Percentiles rank a stretch among this genome's conserved stretches.
phyloP scores from a whole-genome alignment of 2,888 invertebrate genomes.

The Epistrophe eligans region DNA sequence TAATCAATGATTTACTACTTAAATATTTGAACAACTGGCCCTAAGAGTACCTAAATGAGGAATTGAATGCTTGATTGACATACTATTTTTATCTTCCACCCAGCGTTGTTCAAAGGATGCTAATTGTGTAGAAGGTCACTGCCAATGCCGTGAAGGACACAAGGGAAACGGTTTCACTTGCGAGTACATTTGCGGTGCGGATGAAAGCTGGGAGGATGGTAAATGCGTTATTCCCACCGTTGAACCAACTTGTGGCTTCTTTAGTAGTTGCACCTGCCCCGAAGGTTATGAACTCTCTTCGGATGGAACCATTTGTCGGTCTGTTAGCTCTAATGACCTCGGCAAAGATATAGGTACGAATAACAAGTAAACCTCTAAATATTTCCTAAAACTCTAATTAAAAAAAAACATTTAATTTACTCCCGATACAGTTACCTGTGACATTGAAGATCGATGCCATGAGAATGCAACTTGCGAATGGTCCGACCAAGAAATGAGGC shows the following conservation, averaged over 20 bases:
- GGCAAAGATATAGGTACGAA: conserved; percentile 1
- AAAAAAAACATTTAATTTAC: neutral
- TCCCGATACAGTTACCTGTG: conserved; percentile 87
- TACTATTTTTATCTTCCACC: neutral
- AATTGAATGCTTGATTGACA: too few species aligned
- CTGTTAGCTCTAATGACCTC: conserved; percentile 54
- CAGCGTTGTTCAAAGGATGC: conserved; percentile 87
- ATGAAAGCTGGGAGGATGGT: conserved; percentile 81
- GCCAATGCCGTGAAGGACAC: conserved; percentile 88
- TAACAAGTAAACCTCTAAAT: neutral
- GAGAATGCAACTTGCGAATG: conserved; percentile 91
- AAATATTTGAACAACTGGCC: too few species aligned
- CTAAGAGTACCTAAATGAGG: too few species aligned
- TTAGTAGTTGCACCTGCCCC: conserved; percentile 84
- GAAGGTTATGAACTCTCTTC: conserved; percentile 85
- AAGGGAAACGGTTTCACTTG: conserved; percentile 88
- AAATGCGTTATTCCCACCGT: conserved; percentile 80
- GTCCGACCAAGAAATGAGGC: conserved; percentile 85
- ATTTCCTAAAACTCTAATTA: neutral
- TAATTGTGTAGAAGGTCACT: conserved; percentile 91
- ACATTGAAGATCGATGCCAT: conserved; percentile 91
- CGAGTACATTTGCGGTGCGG: conserved; percentile 79
- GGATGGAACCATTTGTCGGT: conserved; percentile 79
- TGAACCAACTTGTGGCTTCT: conserved; percentile 81
- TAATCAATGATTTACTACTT: too few species aligned